Percentiles rank a stretch among this genome's conserved stretches.
phyloP scores from a whole-genome alignment of 2,797 vertebrate genomes.

The Xenopus petersii region DNA sequence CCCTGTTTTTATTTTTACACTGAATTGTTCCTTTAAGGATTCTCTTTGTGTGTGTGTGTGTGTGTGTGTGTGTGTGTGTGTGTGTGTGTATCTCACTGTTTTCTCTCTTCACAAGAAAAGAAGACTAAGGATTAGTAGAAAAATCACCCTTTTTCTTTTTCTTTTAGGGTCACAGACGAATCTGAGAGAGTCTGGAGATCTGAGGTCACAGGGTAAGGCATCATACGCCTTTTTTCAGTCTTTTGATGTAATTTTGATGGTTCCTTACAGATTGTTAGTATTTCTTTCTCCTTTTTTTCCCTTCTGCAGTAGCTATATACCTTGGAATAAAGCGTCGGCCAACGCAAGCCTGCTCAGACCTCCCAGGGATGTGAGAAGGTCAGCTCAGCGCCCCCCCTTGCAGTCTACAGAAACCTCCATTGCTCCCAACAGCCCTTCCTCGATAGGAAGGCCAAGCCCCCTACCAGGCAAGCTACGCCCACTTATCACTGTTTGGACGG shows the following conservation, averaged over 20 bases:
- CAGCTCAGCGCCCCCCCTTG: constrained; percentile 52
- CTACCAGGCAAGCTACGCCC: constrained; percentile 40
- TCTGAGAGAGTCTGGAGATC: constrained; percentile 97
- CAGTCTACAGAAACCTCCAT: constrained; percentile 24
- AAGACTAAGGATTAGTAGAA: no score
- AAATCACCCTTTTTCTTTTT: constrained; percentile 18
- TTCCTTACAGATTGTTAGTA: background rate
- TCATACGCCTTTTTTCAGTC: background rate
- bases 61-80: no score
- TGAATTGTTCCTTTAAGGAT: no score
- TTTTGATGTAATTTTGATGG: no score
- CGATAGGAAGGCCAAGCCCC: constrained; percentile 51
- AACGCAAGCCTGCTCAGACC: constrained; percentile 86
- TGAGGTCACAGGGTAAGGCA: constrained; percentile 90
- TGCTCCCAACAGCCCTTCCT: constrained; percentile 38
- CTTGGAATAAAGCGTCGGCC: constrained; percentile 91
- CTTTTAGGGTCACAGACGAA: constrained; percentile 91
- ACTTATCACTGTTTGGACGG: constrained; percentile 35
- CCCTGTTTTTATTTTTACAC: no score
- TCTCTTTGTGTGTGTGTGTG: no score
- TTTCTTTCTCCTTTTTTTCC: background rate
- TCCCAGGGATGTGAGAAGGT: constrained; percentile 87
- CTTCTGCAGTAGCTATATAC: constrained; percentile 83
- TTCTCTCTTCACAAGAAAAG: no score
- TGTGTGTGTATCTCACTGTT: no score